These are phyloP conservation scores for Chrysolina oricalcia DNA, from an alignment of 2,888 invertebrate genomes.

Conservation along the genomic window DNA sequence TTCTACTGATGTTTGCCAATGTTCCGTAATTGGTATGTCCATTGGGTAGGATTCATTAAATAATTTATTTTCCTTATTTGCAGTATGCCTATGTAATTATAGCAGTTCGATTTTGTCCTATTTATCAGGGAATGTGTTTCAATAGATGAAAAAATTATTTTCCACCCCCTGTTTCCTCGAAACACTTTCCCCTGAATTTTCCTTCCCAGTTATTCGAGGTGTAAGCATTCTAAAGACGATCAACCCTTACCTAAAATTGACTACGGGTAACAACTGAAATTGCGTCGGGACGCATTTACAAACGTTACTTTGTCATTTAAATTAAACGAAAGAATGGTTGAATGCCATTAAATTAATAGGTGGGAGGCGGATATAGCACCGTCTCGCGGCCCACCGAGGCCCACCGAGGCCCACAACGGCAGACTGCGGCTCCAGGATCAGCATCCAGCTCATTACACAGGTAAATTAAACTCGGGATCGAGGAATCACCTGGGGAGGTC, in stretches of 20 bases:
- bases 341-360: slow-evolving; percentile 60
- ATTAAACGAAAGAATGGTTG: slow-evolving; percentile 58
- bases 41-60: too few species aligned
- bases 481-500: slow-evolving; percentile 68
- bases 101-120: too few species aligned
- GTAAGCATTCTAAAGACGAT: slow-evolving; percentile 39
- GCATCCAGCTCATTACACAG: slow-evolving; percentile 70
- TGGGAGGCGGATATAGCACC: slow-evolving; percentile 32
- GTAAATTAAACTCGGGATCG: slow-evolving; percentile 68
- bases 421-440: slow-evolving; percentile 56
- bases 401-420: slow-evolving; percentile 34
- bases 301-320: slow-evolving; percentile 57
- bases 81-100: too few species aligned
- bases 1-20: too few species aligned
- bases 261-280: slow-evolving; percentile 41
- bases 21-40: too few species aligned
- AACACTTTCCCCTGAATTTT: not conserved
- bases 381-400: slow-evolving; percentile 37
- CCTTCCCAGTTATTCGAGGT: slow-evolving; percentile 29
- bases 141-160: not conserved
- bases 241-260: slow-evolving; percentile 50
- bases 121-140: too few species aligned
- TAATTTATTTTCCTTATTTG: too few species aligned
- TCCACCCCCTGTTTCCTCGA: not conserved
- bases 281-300: slow-evolving; percentile 50